phyloP scores from a whole-genome alignment of 2,888 invertebrate genomes.

The Ctena decussata region DNA sequence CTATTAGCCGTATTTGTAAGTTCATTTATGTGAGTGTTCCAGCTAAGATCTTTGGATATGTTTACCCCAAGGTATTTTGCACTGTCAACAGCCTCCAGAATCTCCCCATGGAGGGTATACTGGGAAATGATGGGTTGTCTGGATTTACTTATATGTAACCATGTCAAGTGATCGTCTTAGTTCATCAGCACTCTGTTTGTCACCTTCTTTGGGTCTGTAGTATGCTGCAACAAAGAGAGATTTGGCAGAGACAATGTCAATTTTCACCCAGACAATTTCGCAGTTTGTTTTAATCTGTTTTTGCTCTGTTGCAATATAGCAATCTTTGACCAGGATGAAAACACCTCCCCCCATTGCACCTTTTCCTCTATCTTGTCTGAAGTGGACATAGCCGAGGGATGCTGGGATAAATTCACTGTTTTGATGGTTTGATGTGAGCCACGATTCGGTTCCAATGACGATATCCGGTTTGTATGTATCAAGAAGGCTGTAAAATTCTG shows the following conservation, averaged over 20 bases:
- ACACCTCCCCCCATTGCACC: conserved; percentile 1
- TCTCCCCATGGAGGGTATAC: too few relatives aligned
- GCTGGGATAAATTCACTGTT: conserved; percentile 20
- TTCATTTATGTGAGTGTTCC: too few relatives aligned
- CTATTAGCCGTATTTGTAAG: too few relatives aligned
- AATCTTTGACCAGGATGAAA: too few relatives aligned
- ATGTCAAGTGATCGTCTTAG: conserved; percentile 15
- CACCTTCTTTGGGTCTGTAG: conserved; percentile 16
- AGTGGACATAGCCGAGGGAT: conserved; percentile 9
- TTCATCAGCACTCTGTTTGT: conserved; percentile 2
- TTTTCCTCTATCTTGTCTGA: conserved; percentile 18
- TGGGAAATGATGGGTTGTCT: too few relatives aligned
- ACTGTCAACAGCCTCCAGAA: too few relatives aligned
- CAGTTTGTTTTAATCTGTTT: conserved; percentile 29
- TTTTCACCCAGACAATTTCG: conserved; percentile 26
- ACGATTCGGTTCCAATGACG: conserved; percentile 19
- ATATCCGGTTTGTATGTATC: conserved; percentile 19
- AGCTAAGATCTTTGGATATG: too few relatives aligned
- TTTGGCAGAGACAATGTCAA: not conserved
- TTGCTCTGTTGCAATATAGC: too few relatives aligned
- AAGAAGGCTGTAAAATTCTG: not conserved
- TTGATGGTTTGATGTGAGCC: conserved; percentile 14
- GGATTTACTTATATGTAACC: too few relatives aligned
- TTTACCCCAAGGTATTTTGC: too few relatives aligned
- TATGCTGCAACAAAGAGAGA: conserved; percentile 26